phyloP scores from a whole-genome alignment of 2,113 vertebrate genomes.

The Heloderma charlesbogerti region DNA sequence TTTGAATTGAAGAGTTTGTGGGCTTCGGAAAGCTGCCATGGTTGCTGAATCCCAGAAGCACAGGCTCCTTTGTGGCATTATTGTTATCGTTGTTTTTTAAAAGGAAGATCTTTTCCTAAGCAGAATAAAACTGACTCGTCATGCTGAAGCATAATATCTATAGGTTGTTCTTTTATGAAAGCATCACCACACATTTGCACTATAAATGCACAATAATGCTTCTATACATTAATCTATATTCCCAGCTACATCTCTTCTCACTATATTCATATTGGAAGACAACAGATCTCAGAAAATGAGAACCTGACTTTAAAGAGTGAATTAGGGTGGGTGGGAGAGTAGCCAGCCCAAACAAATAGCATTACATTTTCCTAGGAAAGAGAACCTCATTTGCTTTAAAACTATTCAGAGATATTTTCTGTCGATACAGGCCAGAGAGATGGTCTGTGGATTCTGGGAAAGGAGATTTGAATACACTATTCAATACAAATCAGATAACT shows the following conservation, averaged over 20 bases:
- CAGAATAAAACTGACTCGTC: conserved; percentile 46
- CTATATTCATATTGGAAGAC: conserved; percentile 35
- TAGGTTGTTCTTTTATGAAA: conserved; percentile 45
- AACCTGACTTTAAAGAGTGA: conserved; percentile 52
- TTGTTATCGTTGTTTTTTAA: conserved; percentile 24
- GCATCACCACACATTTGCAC: conserved; percentile 15
- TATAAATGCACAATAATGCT: background rate
- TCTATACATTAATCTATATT: conserved; percentile 26
- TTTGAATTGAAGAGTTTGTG: conserved; percentile 49
- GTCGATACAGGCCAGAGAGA: conserved; percentile 66
- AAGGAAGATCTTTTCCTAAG: conserved; percentile 26
- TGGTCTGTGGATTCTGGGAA: conserved; percentile 69
- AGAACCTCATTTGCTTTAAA: conserved; percentile 64
- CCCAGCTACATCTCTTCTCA: background rate
- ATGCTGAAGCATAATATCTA: conserved; percentile 27
- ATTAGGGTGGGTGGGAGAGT: conserved; percentile 15
- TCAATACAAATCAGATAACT: conserved; percentile 77
- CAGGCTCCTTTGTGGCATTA: conserved; percentile 28
- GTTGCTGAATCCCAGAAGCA: conserved; percentile 40
- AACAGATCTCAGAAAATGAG: conserved; percentile 50
- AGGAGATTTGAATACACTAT: conserved; percentile 72
- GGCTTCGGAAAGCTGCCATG: background rate
- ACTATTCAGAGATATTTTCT: conserved; percentile 63
- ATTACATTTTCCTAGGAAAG: conserved; percentile 38
- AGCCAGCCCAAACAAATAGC: conserved; percentile 52